Conservation (phyloP, 2,888 invertebrate genomes). For the Trypoxylon attenuatum region DNA sequence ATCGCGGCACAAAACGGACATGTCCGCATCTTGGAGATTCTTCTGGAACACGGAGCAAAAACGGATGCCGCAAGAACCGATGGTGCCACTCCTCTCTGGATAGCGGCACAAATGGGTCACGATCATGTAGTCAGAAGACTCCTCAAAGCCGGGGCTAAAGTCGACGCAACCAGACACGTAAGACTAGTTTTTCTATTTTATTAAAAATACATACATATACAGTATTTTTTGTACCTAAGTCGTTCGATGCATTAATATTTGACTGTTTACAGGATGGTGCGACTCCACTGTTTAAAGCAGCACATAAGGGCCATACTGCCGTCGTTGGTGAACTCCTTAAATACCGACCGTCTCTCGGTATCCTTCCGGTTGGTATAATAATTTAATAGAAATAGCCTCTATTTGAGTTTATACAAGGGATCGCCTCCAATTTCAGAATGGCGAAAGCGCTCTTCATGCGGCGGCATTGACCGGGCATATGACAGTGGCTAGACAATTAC, state of each 20-base stretch:
- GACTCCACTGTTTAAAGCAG: conserved; percentile 94
- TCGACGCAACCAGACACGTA: conserved; percentile 88
- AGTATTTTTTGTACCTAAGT: too few species aligned
- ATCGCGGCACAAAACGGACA: conserved; percentile 97
- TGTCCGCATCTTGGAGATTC: conserved; percentile 83
- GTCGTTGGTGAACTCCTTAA: conserved; percentile 90
- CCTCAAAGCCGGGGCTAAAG: conserved; percentile 85
- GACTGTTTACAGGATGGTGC: conserved; percentile 85
- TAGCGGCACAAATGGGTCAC: conserved; percentile 96
- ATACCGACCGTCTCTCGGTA: conserved; percentile 86
- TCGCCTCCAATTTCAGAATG: conserved; percentile 81
- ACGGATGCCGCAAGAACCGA: conserved; percentile 86
- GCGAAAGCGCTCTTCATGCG: conserved; percentile 93
- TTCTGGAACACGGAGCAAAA: conserved; percentile 84
- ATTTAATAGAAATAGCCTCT: background rate
- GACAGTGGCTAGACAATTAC: conserved; percentile 84
- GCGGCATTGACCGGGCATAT: conserved; percentile 92
- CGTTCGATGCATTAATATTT: too few species aligned
- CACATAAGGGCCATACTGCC: conserved; percentile 93
- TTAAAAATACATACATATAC: too few species aligned
- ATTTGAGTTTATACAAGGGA: background rate
- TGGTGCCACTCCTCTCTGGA: conserved; percentile 94
- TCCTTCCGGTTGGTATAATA: conserved; percentile 83
- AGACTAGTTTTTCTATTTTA: too few species aligned
- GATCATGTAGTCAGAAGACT: conserved; percentile 86